A percentile compares a stretch with the other conserved stretches of the same genome.
phyloP scores from a whole-genome alignment of 2,113 vertebrate genomes.

The Aphelocoma coerulescens region DNA sequence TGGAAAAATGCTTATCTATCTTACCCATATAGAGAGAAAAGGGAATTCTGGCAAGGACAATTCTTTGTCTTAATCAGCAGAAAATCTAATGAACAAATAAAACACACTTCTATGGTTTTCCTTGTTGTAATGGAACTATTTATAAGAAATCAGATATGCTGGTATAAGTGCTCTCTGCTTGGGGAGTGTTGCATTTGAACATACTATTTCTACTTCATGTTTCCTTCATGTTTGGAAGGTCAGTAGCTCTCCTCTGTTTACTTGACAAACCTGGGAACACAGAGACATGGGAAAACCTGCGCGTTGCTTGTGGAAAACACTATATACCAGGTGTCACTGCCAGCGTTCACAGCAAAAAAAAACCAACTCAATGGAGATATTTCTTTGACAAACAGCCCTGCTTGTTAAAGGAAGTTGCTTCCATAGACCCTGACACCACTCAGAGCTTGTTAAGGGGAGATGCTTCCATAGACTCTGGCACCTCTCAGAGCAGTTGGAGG shows the following conservation, averaged over 20 bases:
- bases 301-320: not conserved
- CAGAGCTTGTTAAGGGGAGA: not conserved
- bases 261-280: not conserved
- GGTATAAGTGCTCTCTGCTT: not conserved
- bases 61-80: not conserved
- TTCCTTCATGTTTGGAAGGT: not conserved
- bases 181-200: not conserved
- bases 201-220: not conserved
- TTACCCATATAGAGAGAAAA: not conserved
- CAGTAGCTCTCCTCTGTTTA: not conserved
- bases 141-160: not conserved
- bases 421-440: not conserved
- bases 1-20: not conserved
- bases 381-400: not conserved
- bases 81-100: not conserved
- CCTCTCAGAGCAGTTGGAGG: not conserved
- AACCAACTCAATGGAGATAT: not conserved
- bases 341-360: not conserved
- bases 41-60: not conserved
- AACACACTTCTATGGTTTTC: not conserved
- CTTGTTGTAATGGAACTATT: not conserved
- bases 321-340: not conserved
- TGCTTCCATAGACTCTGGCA: not conserved
- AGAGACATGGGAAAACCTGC: not conserved
- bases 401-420: not conserved